Percentiles rank a stretch among this genome's conserved stretches.
These are phyloP conservation scores for Pseudochromis fuscus DNA, from an alignment of 2,797 vertebrate species.

Conservation along the genomic window DNA sequence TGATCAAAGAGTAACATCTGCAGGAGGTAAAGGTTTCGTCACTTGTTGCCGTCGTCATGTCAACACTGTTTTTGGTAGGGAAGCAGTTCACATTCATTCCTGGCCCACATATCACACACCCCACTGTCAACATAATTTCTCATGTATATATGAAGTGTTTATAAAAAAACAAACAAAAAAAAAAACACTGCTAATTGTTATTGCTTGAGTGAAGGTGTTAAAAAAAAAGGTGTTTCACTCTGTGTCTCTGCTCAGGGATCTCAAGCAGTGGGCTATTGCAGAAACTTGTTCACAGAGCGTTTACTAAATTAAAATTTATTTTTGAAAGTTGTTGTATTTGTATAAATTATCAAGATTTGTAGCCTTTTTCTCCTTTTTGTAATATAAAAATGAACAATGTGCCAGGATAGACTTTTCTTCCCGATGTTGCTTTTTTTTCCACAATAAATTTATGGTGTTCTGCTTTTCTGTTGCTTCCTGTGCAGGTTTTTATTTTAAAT, in stretches of 20 bases:
- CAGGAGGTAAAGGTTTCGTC: background rate
- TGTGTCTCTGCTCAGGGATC: conserved; percentile 98
- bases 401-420: conserved; percentile 85
- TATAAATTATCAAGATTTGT: conserved; percentile 99
- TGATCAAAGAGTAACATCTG: conserved; percentile 13
- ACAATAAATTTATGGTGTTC: conserved; percentile 94
- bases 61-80: conserved; percentile 65
- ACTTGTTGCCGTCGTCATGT: conserved; percentile 42
- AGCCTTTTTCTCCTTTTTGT: conserved; percentile 94
- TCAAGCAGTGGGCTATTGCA: conserved; percentile 89
- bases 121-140: conserved; percentile 22
- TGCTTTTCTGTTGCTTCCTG: conserved; percentile 66
- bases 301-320: conserved; percentile 99
- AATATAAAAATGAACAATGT: conserved; percentile 89
- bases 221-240: conserved; percentile 82
- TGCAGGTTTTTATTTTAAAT: conserved; percentile 15
- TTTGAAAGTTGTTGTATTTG: conserved; percentile 96
- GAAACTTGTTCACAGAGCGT: conserved; percentile 92
- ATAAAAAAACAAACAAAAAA: too few species aligned
- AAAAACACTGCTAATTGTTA: conserved; percentile 63
- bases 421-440: conserved; percentile 87
- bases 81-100: conserved; percentile 35
- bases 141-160: conserved; percentile 71
- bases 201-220: conserved; percentile 77
- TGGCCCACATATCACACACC: conserved; percentile 25